Percentiles rank a stretch among this genome's conserved stretches.
Evolutionary conservation across 37 sponge, comb jelly and placozoan species (phyloP).

Genomic region (Amphimedon queenslandica): DNA sequence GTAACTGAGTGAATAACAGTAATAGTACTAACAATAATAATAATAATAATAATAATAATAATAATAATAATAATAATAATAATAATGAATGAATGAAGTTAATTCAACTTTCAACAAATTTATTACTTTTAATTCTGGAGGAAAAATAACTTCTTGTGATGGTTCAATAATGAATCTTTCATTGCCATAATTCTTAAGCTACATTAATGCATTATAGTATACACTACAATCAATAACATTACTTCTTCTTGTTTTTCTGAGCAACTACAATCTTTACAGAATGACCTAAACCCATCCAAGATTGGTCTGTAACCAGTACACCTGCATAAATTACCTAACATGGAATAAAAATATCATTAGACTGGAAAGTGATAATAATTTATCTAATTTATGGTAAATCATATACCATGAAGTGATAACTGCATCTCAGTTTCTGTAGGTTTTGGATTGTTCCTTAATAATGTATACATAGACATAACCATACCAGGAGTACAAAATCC

Average conservation of each 20-base stretch:
- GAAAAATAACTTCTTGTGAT: constrained; percentile 62
- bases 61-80: too few relatives aligned
- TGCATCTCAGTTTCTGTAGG: constrained; percentile 55
- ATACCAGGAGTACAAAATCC: constrained; percentile 77
- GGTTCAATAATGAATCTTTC: constrained; percentile 38
- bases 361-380: background rate
- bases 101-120: too few relatives aligned
- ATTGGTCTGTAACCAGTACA: constrained; percentile 72
- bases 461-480: constrained; percentile 72
- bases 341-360: too few relatives aligned
- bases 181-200: constrained; percentile 27
- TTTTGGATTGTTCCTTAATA: constrained; percentile 37
- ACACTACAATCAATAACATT: too few relatives aligned
- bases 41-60: too few relatives aligned
- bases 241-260: too few relatives aligned
- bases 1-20: too few relatives aligned
- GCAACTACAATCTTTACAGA: constrained; percentile 35
- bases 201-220: too few relatives aligned
- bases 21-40: too few relatives aligned
- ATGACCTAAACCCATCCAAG: constrained; percentile 49
- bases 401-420: constrained; percentile 29
- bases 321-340: constrained; percentile 60
- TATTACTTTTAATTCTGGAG: constrained; percentile 54
- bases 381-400: background rate
- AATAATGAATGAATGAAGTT: too few relatives aligned